Conservation (phyloP, 2,113 vertebrate species). For the Chloropsis cyanopogon region DNA sequence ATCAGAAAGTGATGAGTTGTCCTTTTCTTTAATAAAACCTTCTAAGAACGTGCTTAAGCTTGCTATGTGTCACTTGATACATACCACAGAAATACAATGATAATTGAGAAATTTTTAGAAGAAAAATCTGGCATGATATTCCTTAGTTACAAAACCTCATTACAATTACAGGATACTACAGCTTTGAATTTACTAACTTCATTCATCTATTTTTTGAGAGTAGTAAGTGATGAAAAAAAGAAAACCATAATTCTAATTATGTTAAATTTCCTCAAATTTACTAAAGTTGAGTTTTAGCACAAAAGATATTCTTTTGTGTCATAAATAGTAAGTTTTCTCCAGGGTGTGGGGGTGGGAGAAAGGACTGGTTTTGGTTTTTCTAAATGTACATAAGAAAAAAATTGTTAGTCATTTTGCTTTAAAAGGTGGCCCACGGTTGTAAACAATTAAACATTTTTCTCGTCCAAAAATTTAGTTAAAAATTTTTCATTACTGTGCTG, state of each 20-base stretch:
- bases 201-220: neutral
- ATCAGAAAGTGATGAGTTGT: constrained; percentile 40
- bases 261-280: neutral
- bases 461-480: neutral
- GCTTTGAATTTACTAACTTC: neutral
- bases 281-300: neutral
- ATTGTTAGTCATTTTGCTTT: fast-evolving
- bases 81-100: constrained; percentile 12
- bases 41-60: neutral
- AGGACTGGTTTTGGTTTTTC: neutral
- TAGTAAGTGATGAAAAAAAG: neutral
- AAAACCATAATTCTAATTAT: neutral
- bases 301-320: neutral
- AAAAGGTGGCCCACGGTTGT: neutral
- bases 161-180: neutral
- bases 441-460: neutral
- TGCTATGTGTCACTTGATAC: constrained; percentile 58
- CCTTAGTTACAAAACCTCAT: neutral
- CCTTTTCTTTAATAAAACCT: neutral
- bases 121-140: neutral
- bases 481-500: neutral
- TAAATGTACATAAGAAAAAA: neutral
- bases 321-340: neutral
- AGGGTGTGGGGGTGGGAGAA: no score
- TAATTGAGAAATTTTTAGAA: neutral